phyloP scores from a whole-genome alignment of 2,113 vertebrate genomes.

The Tetrao urogallus region DNA sequence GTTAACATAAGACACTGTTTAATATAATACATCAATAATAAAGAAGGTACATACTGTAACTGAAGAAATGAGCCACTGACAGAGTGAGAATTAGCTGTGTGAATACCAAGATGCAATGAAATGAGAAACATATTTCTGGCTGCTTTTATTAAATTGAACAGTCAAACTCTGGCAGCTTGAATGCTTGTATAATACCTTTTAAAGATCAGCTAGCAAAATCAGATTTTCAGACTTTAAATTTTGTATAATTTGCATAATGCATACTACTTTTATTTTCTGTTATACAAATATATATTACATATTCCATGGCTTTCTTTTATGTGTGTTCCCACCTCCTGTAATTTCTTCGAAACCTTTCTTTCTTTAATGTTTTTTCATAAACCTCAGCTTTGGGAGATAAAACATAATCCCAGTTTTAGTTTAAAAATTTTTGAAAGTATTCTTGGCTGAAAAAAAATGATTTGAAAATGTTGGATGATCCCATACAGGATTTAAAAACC shows the following conservation, averaged over 20 bases:
- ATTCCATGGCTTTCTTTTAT: not conserved
- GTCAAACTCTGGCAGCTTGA: not conserved
- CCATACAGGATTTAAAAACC: not conserved
- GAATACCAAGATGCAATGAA: not conserved
- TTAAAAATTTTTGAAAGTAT: not conserved
- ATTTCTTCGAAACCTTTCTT: not conserved
- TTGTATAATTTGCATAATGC: not conserved
- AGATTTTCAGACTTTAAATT: not conserved
- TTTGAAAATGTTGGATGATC: not conserved
- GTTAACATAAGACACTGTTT: constrained; percentile 18
- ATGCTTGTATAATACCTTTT: constrained; percentile 7
- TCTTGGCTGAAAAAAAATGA: not conserved
- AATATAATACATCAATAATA: constrained; percentile 33
- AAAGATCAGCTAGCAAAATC: not conserved
- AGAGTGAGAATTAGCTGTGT: not conserved
- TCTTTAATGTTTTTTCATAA: not conserved
- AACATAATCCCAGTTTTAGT: not conserved
- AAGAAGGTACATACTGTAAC: constrained; percentile 23
- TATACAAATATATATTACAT: not conserved
- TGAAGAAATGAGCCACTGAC: constrained; percentile 32
- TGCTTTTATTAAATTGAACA: constrained; percentile 28
- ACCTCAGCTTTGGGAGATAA: not conserved
- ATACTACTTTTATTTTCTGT: not conserved
- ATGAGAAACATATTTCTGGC: constrained; percentile 43
- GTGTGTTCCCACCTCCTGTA: not conserved